Conservation (phyloP, 2,888 invertebrate genomes). For the Augiades crinisus region DNA sequence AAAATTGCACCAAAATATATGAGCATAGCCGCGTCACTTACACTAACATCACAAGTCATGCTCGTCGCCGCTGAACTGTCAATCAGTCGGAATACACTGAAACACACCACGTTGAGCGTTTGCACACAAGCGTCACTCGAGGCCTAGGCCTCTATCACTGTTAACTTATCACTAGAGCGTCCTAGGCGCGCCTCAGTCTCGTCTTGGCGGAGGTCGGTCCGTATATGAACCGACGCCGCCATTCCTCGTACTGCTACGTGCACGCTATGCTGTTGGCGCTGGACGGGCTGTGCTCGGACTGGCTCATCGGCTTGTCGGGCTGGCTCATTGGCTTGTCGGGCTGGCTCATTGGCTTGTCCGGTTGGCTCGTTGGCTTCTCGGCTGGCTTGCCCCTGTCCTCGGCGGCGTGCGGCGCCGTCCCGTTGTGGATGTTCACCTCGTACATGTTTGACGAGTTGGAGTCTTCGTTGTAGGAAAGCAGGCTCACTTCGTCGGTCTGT, state of each 20-base stretch:
- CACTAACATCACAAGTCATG: slow-evolving; percentile 26
- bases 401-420: slow-evolving; percentile 34
- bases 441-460: slow-evolving; percentile 71
- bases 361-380: slow-evolving; percentile 11
- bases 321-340: slow-evolving; percentile 17
- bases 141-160: too few species aligned
- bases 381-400: slow-evolving; percentile 36
- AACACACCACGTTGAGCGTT: too few species aligned
- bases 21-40: slow-evolving; percentile 10
- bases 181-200: background rate
- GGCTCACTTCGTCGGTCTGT: slow-evolving; percentile 68
- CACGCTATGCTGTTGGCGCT: slow-evolving; percentile 62
- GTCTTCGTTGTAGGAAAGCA: slow-evolving; percentile 71
- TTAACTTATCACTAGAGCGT: slow-evolving; percentile 25
- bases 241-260: slow-evolving; percentile 72
- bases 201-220: slow-evolving; percentile 48
- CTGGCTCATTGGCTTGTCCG: slow-evolving; percentile 18
- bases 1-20: slow-evolving; percentile 12
- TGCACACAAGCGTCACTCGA: too few species aligned
- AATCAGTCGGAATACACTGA: too few species aligned
- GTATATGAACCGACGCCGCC: slow-evolving; percentile 70
- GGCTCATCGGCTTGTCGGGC: slow-evolving; percentile 17
- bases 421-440: slow-evolving; percentile 61
- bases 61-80: background rate
- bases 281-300: slow-evolving; percentile 44